These are phyloP conservation scores for Hydra vulgaris DNA, from an alignment of 30 jellyfish, hydroid and myxozoan species.

Conservation along the genomic window DNA sequence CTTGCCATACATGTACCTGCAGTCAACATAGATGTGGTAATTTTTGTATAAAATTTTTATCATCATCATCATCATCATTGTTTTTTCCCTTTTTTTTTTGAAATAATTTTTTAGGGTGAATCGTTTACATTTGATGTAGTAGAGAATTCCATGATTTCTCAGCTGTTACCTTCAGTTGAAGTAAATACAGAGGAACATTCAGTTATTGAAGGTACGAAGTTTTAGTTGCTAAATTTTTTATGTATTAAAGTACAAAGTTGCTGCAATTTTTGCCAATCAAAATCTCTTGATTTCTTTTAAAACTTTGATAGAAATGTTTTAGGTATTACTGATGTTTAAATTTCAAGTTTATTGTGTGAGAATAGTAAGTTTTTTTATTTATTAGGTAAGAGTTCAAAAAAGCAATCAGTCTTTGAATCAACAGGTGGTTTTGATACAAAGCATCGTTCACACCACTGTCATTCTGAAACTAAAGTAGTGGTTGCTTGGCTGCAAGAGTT, in stretches of 20 bases:
- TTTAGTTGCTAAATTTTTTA: too few species aligned
- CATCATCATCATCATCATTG: neutral
- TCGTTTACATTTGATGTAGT: neutral
- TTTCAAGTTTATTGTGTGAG: too few species aligned
- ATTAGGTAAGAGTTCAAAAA: neutral
- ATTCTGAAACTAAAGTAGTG: conserved; percentile 78
- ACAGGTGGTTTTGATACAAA: conserved; percentile 28
- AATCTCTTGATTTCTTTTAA: too few species aligned
- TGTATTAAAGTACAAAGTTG: too few species aligned
- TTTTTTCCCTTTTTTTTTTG: neutral
- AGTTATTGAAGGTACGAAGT: neutral
- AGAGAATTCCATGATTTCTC: neutral
- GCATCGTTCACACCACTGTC: conserved; percentile 54
- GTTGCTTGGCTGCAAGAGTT: conserved; percentile 94
- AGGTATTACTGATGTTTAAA: too few species aligned
- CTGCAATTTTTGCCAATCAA: too few species aligned
- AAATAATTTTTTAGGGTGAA: neutral
- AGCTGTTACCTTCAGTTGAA: conserved; percentile 14
- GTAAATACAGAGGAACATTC: neutral
- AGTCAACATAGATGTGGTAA: conserved; percentile 44
- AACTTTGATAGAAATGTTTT: too few species aligned
- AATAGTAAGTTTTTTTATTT: too few species aligned
- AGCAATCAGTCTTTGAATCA: conserved; percentile 15
- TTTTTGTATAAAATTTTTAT: neutral
- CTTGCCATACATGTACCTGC: conserved; percentile 86